A percentile compares a stretch with the other conserved stretches of the same genome.
Evolutionary conservation across 1,140 invertebrate genomes (phyloP).

Genomic region (Trinorchestia longiramus): DNA sequence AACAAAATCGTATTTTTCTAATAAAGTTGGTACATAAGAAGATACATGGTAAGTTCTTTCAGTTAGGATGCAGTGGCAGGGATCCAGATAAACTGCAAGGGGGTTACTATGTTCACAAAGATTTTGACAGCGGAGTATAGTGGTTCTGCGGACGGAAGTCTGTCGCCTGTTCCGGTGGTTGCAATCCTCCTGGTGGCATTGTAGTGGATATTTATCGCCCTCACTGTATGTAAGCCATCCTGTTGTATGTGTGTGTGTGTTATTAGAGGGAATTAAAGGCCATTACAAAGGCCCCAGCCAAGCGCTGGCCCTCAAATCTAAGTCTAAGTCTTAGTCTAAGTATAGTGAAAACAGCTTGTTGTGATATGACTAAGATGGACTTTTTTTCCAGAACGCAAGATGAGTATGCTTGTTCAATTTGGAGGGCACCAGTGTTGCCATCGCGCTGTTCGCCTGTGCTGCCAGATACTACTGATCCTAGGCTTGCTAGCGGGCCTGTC

Average conservation of each 20-base stretch:
- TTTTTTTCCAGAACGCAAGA: not conserved
- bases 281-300: not conserved
- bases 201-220: not conserved
- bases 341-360: not conserved
- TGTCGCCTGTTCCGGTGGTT: too few species aligned
- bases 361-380: not conserved
- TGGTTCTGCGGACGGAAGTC: too few species aligned
- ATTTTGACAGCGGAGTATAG: too few species aligned
- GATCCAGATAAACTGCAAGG: too few species aligned
- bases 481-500: not conserved
- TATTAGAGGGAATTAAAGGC: too few species aligned
- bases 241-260: too few species aligned
- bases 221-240: not conserved
- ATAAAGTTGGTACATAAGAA: too few species aligned
- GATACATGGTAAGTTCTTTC: too few species aligned
- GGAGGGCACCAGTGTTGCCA: not conserved
- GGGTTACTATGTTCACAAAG: too few species aligned
- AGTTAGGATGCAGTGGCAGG: too few species aligned
- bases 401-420: not conserved
- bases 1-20: too few species aligned
- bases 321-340: not conserved
- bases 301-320: not conserved
- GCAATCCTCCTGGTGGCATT: too few species aligned
- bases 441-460: not conserved
- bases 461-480: not conserved